Base-by-base conservation (phyloP, 2,113 vertebrate genomes). In the Diadophis punctatus region DNA sequence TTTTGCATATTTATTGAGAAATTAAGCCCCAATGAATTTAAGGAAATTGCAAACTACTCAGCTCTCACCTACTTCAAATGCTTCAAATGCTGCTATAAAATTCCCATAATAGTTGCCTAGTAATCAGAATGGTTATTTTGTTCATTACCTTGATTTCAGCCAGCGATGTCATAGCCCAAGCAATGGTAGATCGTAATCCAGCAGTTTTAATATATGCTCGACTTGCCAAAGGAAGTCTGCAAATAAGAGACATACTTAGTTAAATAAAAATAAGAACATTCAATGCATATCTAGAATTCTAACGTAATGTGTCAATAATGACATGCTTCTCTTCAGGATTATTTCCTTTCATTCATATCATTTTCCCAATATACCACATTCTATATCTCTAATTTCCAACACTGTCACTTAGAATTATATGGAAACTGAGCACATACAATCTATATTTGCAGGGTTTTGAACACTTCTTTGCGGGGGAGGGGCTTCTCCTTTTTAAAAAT, bases 131-230 rank as follows among this genome's bases (percentile, higher is more conserved):
- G 89, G 43, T 30, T 12, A 58, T 39, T 30, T 0, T 46, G 1
- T 68, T 90, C 88, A 96, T 96, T 96, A 99, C 99, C 95, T 97
- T 96, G 93, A 99, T 98, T 92, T 98, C 97, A 93, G 98, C 98
- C 60, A 99, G 94, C 55, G 98, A 98, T 0, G 97, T 97, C 98
- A 99, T 98, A 7, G 98, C 98, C 99, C 99, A 99, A 0, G 99
- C 99, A 0, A 99, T 80, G 7, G 99, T 99, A 4, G 98, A 98
- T 68, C 98, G 97, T 87, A 99, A 97, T 2, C 99, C 99, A 11
- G 98, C 97, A 27, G 92, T 98, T 97, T 94, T 98, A 90, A 99
- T 98, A 88, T 99, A 99, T 80, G 96, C 95, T 90, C 99, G 98
- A 95, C 96, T 98, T 93, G 99, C 98, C 94, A 99, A 60, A 0